Evolutionary conservation across 2,888 invertebrate genomes (phyloP), one percentile per base, ranked within the genome.

Genomic region (Spilarctia lutea): DNA sequence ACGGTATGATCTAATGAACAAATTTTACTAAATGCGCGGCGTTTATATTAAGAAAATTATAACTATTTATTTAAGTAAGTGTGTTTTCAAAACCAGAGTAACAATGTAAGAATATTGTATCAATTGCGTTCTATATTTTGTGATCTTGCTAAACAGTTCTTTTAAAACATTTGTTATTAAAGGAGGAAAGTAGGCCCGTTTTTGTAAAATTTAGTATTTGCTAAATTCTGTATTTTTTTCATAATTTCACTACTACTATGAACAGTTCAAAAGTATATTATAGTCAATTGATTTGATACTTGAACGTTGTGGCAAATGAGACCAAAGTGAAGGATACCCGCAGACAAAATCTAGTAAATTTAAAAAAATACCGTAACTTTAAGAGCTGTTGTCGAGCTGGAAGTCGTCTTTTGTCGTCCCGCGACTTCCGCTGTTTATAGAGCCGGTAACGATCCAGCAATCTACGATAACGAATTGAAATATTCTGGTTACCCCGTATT

Each of bases 391-490:
- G 48, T 16, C 20, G 20, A 20, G 20, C 3, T 71, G n/a, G 13
- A 27, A 52, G 48, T 4, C 72, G 7, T 13, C 33, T 75, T 66
- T 42, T 33, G 67, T 70, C 20, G 65, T 73, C 73, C 66, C 73
- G 45, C 27, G n/a, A 30, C 65, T 66, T 74, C 75, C 74, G 68
- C 75, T 79, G 63, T 83, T 80, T 80, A 72, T 68, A 74, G 42
- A 77, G 74, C 66, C 66, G 24, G 45, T 81, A 83, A 83, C 80
- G 78, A 81, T 77, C 76, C 75, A 65, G 67, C 66, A 72, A 83
- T 56, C n/a, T 56, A 11, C 52, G 52, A n/a, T 56, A 56, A 56
- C 60, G 27, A 27, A 27, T 60, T 60, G n/a, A 60, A 60, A 60
- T 13, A n/a, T 60, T 60, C 13, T 60, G 11, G 3, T 60, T 27